Percentiles rank a stretch among this genome's conserved stretches.
Evolutionary conservation across 2,888 invertebrate genomes (phyloP).

Genomic region (Operophtera brumata): DNA sequence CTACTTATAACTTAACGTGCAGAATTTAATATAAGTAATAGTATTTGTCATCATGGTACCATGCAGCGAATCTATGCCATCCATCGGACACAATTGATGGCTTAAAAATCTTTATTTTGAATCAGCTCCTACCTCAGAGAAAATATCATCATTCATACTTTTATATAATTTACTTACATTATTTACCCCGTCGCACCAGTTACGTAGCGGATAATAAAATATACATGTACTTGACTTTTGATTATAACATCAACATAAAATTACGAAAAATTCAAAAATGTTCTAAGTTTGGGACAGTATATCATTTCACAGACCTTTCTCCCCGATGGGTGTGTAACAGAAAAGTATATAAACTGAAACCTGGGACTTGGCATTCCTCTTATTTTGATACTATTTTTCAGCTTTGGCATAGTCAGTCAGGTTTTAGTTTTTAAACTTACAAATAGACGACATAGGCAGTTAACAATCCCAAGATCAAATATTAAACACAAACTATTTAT

Average conservation of each 20-base stretch:
- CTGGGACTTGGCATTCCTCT: no score
- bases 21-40: constrained; percentile 44
- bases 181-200: constrained; percentile 71
- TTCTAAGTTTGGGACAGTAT: background rate
- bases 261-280: constrained; percentile 1
- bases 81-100: constrained; percentile 69
- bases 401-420: no score
- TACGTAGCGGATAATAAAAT: constrained; percentile 68
- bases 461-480: no score
- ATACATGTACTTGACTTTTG: constrained; percentile 36
- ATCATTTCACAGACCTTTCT: background rate
- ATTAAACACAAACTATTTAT: no score
- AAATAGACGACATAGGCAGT: no score
- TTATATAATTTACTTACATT: constrained; percentile 75
- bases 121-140: constrained; percentile 56
- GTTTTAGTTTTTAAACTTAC: no score
- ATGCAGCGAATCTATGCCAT: constrained; percentile 68
- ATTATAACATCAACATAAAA: constrained; percentile 6
- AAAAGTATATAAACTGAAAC: no score
- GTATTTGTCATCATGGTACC: constrained; percentile 56
- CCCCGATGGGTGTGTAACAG: no score
- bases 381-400: no score
- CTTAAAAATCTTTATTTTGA: constrained; percentile 51
- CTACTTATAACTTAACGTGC: constrained; percentile 63
- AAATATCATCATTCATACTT: constrained; percentile 61